Conservation (phyloP, 2,113 vertebrate genomes). For the Conger conger region DNA sequence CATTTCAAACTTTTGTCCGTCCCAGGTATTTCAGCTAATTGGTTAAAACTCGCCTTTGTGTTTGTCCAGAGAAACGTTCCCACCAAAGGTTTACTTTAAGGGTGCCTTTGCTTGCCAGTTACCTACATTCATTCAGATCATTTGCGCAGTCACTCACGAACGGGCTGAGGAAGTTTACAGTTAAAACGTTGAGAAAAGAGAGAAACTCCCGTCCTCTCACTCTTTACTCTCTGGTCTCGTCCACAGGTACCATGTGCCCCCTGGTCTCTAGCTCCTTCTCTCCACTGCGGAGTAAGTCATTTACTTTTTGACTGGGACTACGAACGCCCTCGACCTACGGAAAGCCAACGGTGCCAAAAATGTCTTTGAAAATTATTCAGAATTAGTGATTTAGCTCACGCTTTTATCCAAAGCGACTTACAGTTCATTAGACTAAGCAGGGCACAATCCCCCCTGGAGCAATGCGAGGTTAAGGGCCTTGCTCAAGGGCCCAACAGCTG, state of each 20-base stretch:
- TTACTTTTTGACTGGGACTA: constrained; percentile 31
- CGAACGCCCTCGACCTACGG: not conserved
- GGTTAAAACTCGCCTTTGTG: not conserved
- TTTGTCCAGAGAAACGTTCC: not conserved
- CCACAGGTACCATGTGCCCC: constrained; percentile 83
- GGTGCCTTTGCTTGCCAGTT: not conserved
- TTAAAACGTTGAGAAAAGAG: not conserved
- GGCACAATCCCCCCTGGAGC: too few species aligned
- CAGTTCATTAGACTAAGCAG: too few species aligned
- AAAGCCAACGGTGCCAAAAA: too few species aligned
- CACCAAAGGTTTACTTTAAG: not conserved
- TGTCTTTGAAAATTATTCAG: too few species aligned
- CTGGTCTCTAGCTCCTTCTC: constrained; percentile 82
- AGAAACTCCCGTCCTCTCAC: not conserved
- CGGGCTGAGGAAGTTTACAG: not conserved
- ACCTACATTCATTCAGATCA: not conserved
- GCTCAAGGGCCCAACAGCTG: too few species aligned
- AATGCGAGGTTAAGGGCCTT: too few species aligned
- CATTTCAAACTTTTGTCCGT: not conserved
- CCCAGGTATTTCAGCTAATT: not conserved
- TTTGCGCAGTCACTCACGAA: too few species aligned
- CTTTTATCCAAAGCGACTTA: too few species aligned
- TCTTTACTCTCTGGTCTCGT: constrained; percentile 50
- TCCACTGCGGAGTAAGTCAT: constrained; percentile 81
- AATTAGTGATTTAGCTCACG: too few species aligned